Percentiles rank a stretch among this genome's conserved stretches.
These are phyloP conservation scores for Aleiodes alternator DNA, from an alignment of 2,888 invertebrate genomes.

Conservation along the genomic window DNA sequence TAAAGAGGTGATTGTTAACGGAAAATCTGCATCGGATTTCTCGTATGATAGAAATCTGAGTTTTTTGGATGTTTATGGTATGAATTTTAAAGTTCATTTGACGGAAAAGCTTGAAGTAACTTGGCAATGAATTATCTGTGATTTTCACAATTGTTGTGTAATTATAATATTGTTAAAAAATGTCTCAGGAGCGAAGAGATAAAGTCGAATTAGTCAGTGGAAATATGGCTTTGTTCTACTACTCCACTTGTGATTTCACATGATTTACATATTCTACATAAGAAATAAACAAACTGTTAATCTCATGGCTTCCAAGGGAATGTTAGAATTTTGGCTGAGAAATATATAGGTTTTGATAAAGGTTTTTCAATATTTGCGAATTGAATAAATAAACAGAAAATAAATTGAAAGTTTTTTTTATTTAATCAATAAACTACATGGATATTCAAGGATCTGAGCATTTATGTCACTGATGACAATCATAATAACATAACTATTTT, in stretches of 20 bases:
- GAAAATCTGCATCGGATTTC: constrained; percentile 56
- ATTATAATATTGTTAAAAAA: not conserved
- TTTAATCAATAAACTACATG: constrained; percentile 51
- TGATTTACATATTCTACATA: too few species aligned
- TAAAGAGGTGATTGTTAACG: constrained; percentile 65
- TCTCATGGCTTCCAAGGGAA: too few species aligned
- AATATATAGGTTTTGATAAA: too few species aligned
- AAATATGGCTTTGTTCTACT: too few species aligned
- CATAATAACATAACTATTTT: constrained; percentile 24
- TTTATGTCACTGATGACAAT: constrained; percentile 64
- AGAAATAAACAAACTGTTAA: too few species aligned
- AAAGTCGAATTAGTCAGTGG: too few species aligned
- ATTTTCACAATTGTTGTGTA: not conserved
- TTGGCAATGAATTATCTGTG: constrained; percentile 13
- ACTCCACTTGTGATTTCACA: too few species aligned
- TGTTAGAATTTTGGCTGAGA: too few species aligned
- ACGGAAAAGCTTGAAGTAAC: not conserved
- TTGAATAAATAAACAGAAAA: too few species aligned
- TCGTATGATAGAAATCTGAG: constrained; percentile 55
- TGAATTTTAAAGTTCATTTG: constrained; percentile 49
- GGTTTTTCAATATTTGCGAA: too few species aligned
- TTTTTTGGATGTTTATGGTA: constrained; percentile 54
- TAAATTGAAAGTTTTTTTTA: too few species aligned
- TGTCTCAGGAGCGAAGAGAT: not conserved
- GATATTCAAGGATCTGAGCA: constrained; percentile 56